Evolutionary conservation across 2,797 vertebrate species (phyloP), one percentile per base, ranked within the genome.

Genomic region (Pipistrellus pipistrellus): DNA sequence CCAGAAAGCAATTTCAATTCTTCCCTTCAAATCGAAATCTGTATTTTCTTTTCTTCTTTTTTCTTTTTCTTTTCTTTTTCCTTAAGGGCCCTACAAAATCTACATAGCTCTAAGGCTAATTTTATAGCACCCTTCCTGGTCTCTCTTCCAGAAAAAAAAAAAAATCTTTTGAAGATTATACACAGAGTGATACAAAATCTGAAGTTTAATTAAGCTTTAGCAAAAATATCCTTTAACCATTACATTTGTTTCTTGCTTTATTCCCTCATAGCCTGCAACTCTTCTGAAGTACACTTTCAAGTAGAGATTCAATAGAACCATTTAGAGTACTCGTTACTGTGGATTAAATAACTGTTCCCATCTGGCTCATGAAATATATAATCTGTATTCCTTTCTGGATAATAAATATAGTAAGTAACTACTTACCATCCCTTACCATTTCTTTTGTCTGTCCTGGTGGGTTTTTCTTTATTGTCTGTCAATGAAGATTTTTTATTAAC

Each of bases 141-240:
- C 72, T 55, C 27, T 92, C 91, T 94, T 95, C 68, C 46, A 76
- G 27, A 30, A 62, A 92, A 96, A 95, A 92, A 96, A 95, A n/a
- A 94, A 93, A 83, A 51, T 77, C 53, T 76, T 97, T 93, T 93
- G 90, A 95, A 84, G 88, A 97, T 93, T 73, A 90, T 95, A 94
- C 35, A 93, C 71, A 85, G 90, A 95, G 94, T 85, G 82, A 62
- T 92, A 96, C 66, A 94, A 97, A 97, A 96, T 95, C 94, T 96
- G 91, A 97, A 97, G 95, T 97, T 97, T 97, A 97, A 97, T 97
- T 97, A 97, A 97, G 96, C 95, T 93, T 96, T 88, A 94, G 95
- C 93, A 97, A 96, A 97, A 97, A 97, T 97, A 96, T 96, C 94
- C 91, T 96, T 96, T 96, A 97, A 97, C 93, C 80, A 95, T 91